phyloP scores from a whole-genome alignment of 2,113 vertebrate genomes.

The Hippocampus mohnikei region DNA sequence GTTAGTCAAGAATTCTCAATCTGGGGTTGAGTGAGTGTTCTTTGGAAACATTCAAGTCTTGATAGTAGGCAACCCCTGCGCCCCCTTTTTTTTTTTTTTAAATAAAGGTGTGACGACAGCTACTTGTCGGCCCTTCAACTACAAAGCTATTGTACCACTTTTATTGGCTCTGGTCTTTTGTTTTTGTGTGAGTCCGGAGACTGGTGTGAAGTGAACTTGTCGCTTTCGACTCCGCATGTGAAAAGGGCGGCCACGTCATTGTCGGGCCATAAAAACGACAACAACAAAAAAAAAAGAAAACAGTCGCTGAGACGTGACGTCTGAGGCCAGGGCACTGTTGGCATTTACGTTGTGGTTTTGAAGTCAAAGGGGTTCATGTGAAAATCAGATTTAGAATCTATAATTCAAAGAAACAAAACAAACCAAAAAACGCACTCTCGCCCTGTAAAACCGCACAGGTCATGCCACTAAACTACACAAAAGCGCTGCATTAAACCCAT shows the following conservation, averaged over 20 bases:
- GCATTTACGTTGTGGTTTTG: neutral
- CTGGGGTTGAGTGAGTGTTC: neutral
- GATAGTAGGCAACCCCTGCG: neutral
- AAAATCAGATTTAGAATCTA: neutral
- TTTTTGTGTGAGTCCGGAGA: neutral
- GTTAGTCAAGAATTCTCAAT: neutral
- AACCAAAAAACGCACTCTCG: too few species aligned
- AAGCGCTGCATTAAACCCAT: neutral
- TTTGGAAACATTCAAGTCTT: neutral
- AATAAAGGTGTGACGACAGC: neutral
- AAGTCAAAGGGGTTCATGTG: neutral
- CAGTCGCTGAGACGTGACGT: neutral
- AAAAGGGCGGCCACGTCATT: neutral
- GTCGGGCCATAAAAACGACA: neutral
- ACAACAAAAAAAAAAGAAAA: neutral
- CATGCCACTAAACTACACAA: neutral
- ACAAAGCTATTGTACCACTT: neutral
- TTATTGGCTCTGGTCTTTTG: conserved; percentile 5
- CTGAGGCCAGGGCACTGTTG: neutral
- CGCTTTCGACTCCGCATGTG: conserved; percentile 7
- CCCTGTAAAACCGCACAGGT: neutral
- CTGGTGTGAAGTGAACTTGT: neutral
- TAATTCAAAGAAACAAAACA: neutral
- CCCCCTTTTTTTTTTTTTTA: neutral
- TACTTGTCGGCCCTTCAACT: neutral